Evolutionary conservation across 1,140 invertebrate genomes (phyloP), one percentile per base, ranked within the genome.

Genomic region (Apis laboriosa): DNA sequence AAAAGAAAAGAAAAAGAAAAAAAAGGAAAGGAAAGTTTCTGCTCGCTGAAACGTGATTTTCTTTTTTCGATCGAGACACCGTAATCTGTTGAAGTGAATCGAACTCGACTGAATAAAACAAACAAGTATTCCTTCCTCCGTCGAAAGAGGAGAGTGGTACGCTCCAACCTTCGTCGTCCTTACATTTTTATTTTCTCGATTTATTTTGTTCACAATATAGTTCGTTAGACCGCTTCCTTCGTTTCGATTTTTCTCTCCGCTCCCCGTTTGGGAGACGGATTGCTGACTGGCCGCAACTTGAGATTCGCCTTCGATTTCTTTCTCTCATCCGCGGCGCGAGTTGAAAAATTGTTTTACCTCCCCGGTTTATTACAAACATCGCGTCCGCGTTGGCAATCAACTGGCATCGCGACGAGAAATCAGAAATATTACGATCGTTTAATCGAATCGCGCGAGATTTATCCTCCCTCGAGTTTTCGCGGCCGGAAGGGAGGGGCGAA

Each of bases 171-270:
- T 56, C 53, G 15, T 12, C 28, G 1, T 9, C 7, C 17, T 28
- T 58, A 28, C 73, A 19, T 15, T 76, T 43, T 55, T 64, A 51
- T 71, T 70, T 74, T 63, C 60, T 63, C 66, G 17, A 60, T 84
- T 73, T 77, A 86, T 86, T 80, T 76, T 51, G 34, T 58, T 58
- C 55, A 78, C 68, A 76, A 56, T 76, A 24, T 63, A 64, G 72
- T 86, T 80, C 77, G 77, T 84, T 58, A 74, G 58, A 56, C 60
- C 58, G 60, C 15, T 74, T 72, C 55, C 51, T 63, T 24, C 58
- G 55, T n/a, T 34, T 55, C 58, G 55, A 76, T 56, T 84, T 86
- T 71, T 60, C 71, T 8, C 34, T 13, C 49, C 34, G 49, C 21
- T 51, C 56, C 21, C n/a, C 56, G 72, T 43, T 13, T 5, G 2